Conservation (phyloP, 2,888 invertebrate genomes). For the Ophonus ardosiacus region DNA sequence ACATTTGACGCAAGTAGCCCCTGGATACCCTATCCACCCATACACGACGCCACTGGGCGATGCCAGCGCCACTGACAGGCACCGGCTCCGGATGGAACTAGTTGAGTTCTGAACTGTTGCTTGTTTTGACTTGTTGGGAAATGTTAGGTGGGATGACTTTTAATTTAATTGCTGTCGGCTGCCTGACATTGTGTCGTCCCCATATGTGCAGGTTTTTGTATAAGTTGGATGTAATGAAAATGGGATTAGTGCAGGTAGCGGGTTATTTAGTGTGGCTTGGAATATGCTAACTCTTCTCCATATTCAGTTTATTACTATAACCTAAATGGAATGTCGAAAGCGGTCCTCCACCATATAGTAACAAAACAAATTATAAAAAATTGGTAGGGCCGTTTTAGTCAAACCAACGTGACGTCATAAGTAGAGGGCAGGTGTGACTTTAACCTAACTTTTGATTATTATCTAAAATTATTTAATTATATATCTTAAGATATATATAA, state of each 20-base stretch:
- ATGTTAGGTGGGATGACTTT: constrained; percentile 35
- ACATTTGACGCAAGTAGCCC: constrained; percentile 23
- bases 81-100: constrained; percentile 6
- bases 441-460: too few species aligned
- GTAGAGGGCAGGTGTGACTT: too few species aligned
- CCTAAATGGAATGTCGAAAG: too few species aligned
- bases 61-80: constrained; percentile 11
- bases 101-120: constrained; percentile 49
- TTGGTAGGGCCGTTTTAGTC: too few species aligned
- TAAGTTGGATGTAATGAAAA: neutral
- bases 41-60: constrained; percentile 8
- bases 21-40: neutral
- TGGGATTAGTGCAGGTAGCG: neutral
- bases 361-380: too few species aligned
- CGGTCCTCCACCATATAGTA: too few species aligned
- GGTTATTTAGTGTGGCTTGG: neutral
- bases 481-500: too few species aligned
- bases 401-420: too few species aligned
- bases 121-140: constrained; percentile 37
- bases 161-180: constrained; percentile 24
- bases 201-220: constrained; percentile 21
- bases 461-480: too few species aligned
- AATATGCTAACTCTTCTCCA: neutral
- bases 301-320: neutral
- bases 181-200: neutral